phyloP scores from a whole-genome alignment of 2,113 vertebrate species.

The Paramisgurnus dabryanus region DNA sequence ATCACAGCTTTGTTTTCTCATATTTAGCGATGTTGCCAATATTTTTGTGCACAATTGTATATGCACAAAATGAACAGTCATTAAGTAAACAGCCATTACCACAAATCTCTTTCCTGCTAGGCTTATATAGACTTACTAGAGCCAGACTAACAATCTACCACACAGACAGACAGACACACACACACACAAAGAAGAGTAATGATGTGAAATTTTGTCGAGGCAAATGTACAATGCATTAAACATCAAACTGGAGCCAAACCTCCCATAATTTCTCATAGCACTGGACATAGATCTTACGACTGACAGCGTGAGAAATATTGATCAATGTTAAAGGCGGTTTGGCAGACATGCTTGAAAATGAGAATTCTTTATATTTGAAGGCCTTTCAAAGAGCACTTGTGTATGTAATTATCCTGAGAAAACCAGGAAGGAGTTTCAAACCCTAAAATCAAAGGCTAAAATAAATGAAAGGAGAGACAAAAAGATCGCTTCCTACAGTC shows the following conservation, averaged over 20 bases:
- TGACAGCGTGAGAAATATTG: background rate
- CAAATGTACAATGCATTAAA: background rate
- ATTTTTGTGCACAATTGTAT: background rate
- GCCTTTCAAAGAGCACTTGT: slow-evolving; percentile 3
- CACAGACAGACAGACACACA: slow-evolving; percentile 17
- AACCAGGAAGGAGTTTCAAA: slow-evolving; percentile 34
- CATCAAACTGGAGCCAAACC: background rate
- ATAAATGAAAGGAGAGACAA: slow-evolving; percentile 17
- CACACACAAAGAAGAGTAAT: background rate
- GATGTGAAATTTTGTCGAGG: background rate
- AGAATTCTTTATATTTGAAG: background rate
- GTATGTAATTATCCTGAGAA: slow-evolving; percentile 17
- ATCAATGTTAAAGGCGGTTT: background rate
- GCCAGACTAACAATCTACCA: slow-evolving; percentile 18
- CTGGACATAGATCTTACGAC: background rate
- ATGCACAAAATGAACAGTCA: background rate
- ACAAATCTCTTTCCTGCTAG: slow-evolving; percentile 33
- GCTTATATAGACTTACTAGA: slow-evolving; percentile 39
- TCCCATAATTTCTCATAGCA: background rate
- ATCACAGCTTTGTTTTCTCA: too few species aligned
- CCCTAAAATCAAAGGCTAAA: slow-evolving; percentile 29
- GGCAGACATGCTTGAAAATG: background rate
- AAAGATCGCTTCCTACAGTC: background rate
- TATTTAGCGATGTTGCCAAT: too few species aligned
- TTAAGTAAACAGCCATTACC: slow-evolving; percentile 53